Conservation (phyloP, 2,113 vertebrate species). For the Petaurus breviceps region DNA sequence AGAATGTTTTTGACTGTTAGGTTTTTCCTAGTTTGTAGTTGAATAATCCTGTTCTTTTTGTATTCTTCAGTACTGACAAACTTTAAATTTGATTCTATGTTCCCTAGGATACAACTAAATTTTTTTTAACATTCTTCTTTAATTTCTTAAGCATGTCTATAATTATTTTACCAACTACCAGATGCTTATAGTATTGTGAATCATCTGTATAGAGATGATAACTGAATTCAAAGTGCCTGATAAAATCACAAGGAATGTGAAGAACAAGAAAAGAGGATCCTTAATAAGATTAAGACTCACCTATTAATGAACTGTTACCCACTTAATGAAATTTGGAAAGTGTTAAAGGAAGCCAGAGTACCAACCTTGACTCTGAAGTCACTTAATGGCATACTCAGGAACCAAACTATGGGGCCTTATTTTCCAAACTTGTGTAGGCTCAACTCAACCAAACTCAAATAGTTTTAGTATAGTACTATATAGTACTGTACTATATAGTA, state of each 20-base stretch:
- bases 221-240: neutral
- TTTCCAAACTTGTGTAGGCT: neutral
- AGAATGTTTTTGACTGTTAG: neutral
- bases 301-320: neutral
- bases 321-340: neutral
- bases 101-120: neutral
- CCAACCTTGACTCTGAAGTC: conserved; percentile 12
- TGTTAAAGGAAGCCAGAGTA: conserved; percentile 13
- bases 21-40: neutral
- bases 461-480: too few species aligned
- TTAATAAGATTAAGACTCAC: conserved; percentile 5
- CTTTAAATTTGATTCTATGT: neutral
- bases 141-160: neutral
- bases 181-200: neutral
- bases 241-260: neutral
- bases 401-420: neutral
- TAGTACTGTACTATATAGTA: too few species aligned
- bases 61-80: neutral
- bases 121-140: neutral
- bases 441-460: too few species aligned
- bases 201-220: neutral
- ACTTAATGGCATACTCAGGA: neutral
- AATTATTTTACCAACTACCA: neutral
- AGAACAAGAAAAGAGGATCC: neutral
- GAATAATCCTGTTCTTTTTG: conserved; percentile 8